Conservation (phyloP, 2,888 invertebrate genomes). For the Caenorhabditis imperialis region DNA sequence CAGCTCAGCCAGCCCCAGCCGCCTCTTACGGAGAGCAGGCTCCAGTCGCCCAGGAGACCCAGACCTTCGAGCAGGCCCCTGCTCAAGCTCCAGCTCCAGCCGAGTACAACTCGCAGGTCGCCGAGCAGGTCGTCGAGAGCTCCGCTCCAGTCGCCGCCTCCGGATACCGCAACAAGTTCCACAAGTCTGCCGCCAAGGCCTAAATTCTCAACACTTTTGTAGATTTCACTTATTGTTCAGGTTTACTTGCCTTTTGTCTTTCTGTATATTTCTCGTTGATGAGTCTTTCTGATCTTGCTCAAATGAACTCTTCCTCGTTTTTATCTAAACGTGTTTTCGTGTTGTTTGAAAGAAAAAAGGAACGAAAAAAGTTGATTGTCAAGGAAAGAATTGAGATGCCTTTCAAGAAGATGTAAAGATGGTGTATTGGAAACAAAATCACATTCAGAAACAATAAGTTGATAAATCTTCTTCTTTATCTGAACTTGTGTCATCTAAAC, state of each 20-base stretch:
- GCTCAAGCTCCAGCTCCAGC: slow-evolving; percentile 13
- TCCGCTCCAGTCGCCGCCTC: slow-evolving; percentile 22
- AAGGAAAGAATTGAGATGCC: too few relatives aligned
- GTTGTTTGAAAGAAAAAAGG: not conserved
- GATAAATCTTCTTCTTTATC: too few relatives aligned
- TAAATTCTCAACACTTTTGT: slow-evolving; percentile 36
- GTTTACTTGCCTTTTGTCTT: slow-evolving; percentile 6
- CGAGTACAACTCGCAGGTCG: slow-evolving; percentile 2
- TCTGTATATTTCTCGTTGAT: slow-evolving; percentile 53
- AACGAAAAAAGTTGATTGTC: too few relatives aligned
- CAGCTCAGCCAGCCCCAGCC: slow-evolving; percentile 6
- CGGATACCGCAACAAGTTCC: slow-evolving; percentile 21
- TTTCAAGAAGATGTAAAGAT: too few relatives aligned
- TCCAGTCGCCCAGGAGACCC: not conserved
- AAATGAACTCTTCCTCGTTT: slow-evolving; percentile 35
- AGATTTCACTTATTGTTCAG: slow-evolving; percentile 5
- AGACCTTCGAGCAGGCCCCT: slow-evolving; percentile 8
- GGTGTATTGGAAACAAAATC: too few relatives aligned
- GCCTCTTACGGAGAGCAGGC: slow-evolving; percentile 10
- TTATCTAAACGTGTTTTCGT: not conserved
- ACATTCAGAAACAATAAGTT: too few relatives aligned
- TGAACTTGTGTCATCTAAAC: too few relatives aligned
- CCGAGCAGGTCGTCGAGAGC: slow-evolving; percentile 18
- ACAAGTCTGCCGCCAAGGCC: slow-evolving; percentile 51
- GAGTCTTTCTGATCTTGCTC: slow-evolving; percentile 41